Percentiles rank a stretch among this genome's conserved stretches.
Evolutionary conservation across 2,888 invertebrate species (phyloP).

Genomic region (Catotricha subobsoleta): DNA sequence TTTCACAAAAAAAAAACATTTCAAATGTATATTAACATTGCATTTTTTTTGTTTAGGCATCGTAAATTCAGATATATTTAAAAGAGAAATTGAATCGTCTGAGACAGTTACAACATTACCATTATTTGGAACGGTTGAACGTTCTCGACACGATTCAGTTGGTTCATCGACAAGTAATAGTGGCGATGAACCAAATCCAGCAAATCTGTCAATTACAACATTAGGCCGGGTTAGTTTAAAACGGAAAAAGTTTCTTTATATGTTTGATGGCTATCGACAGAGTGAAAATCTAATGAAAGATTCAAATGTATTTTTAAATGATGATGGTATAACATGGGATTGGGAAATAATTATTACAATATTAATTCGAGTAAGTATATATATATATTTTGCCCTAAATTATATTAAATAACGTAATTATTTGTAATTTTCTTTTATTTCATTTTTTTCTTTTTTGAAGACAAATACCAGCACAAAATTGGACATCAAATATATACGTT

Average conservation of each 20-base stretch:
- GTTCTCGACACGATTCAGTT: constrained; percentile 28
- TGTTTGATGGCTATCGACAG: constrained; percentile 37
- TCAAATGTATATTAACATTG: constrained; percentile 1
- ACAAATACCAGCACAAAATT: constrained; percentile 36
- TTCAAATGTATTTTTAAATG: constrained; percentile 59
- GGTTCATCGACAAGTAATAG: constrained; percentile 26
- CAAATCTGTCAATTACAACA: constrained; percentile 7
- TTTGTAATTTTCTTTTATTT: neutral
- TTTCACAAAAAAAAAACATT: neutral
- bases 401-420: neutral
- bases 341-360: constrained; percentile 80
- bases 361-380: constrained; percentile 43
- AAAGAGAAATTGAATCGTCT: constrained; percentile 25
- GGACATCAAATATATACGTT: constrained; percentile 47
- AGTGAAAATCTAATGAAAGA: constrained; percentile 55
- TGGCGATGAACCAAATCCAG: constrained; percentile 14
- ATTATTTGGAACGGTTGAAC: constrained; percentile 18
- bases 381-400: neutral
- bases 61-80: constrained; percentile 27
- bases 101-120: constrained; percentile 14
- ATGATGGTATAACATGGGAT: constrained; percentile 75
- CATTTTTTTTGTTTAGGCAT: constrained; percentile 17
- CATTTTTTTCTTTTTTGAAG: constrained; percentile 13
- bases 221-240: constrained; percentile 23
- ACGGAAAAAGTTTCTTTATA: constrained; percentile 22